Conservation (phyloP, 2,113 vertebrate genomes). For the Oenanthe melanoleuca region DNA sequence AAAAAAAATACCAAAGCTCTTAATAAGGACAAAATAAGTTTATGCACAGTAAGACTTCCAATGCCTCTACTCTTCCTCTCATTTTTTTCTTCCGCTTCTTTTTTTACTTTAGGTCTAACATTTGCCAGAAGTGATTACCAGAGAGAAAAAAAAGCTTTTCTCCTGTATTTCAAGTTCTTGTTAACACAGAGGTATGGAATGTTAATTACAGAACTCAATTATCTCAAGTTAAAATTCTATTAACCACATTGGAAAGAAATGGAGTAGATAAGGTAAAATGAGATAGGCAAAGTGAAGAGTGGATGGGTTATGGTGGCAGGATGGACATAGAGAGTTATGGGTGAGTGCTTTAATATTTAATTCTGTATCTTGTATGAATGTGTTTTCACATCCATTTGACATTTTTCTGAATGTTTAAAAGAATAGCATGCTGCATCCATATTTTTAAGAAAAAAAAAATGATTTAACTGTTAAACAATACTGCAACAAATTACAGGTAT, state of each 20-base stretch:
- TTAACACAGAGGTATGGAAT: not conserved
- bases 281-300: not conserved
- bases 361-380: not conserved
- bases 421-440: not conserved
- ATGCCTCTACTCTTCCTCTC: not conserved
- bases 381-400: not conserved
- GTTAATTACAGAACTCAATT: constrained; percentile 35
- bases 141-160: not conserved
- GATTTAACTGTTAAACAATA: not conserved
- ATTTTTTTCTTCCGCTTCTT: rapidly evolving
- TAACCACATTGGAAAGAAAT: not conserved
- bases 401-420: not conserved
- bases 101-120: not conserved
- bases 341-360: not conserved
- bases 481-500: not conserved
- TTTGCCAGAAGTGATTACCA: not conserved
- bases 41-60: not conserved
- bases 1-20: not conserved
- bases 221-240: constrained; percentile 10
- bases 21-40: not conserved
- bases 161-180: not conserved
- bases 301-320: not conserved
- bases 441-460: not conserved
- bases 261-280: not conserved
- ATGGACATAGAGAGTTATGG: not conserved